Conservation (phyloP, 2,888 invertebrate species). For the Drosophila sordidapex region DNA sequence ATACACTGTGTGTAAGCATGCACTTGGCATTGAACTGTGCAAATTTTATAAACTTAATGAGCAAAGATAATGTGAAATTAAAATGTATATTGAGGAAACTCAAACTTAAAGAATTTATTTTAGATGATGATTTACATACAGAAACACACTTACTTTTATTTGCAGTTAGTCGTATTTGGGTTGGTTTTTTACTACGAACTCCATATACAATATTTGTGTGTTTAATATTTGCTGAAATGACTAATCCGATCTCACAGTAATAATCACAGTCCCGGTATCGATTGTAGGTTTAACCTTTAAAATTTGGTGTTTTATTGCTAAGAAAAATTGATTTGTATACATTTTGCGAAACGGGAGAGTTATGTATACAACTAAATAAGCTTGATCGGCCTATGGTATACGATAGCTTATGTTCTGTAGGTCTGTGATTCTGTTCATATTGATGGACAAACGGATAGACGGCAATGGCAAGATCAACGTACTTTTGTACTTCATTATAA, state of each 20-base stretch:
- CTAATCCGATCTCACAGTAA: not conserved
- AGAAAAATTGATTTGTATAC: not conserved
- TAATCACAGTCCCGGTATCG: not conserved
- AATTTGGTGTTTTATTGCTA: not conserved
- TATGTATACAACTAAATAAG: not conserved
- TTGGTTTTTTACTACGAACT: constrained; percentile 13
- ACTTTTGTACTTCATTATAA: not conserved
- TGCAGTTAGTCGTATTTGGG: constrained; percentile 18
- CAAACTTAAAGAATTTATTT: constrained; percentile 32
- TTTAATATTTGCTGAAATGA: not conserved
- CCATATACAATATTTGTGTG: not conserved
- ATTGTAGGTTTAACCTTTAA: not conserved
- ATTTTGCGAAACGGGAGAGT: not conserved
- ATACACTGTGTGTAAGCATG: constrained; percentile 9
- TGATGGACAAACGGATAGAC: not conserved
- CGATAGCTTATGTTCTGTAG: not conserved
- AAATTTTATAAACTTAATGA: constrained; percentile 75
- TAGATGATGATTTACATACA: constrained; percentile 9
- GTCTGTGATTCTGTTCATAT: not conserved
- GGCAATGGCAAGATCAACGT: not conserved
- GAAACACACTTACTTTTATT: not conserved
- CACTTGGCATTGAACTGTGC: constrained; percentile 35
- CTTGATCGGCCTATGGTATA: not conserved
- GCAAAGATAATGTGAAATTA: constrained; percentile 63
- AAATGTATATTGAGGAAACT: constrained; percentile 55